Conservation (phyloP, 1,140 invertebrate genomes). For the Amyelois transitella region DNA sequence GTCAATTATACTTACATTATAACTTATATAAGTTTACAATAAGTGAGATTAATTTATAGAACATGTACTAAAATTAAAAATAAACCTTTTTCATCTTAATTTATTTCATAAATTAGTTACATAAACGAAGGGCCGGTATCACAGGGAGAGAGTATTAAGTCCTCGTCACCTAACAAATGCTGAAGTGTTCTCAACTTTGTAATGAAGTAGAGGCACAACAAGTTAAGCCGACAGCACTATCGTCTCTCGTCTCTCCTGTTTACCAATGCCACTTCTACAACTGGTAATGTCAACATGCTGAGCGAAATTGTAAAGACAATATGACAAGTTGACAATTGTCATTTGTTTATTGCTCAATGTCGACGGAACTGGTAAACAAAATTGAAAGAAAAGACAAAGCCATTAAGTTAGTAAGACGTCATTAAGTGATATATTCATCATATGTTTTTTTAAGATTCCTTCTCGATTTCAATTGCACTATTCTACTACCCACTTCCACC, state of each 20-base stretch:
- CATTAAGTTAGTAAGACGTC: not conserved
- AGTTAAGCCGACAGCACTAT: not conserved
- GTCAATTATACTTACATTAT: no score
- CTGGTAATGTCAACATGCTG: not conserved
- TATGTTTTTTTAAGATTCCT: no score
- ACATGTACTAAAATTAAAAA: no score
- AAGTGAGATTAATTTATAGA: no score
- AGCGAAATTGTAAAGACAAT: not conserved
- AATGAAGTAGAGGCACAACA: not conserved
- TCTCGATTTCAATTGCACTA: no score
- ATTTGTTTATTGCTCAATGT: not conserved
- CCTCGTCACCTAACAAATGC: no score
- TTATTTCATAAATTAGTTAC: no score
- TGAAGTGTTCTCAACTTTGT: not conserved
- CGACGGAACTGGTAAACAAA: not conserved
- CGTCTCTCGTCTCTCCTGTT: not conserved
- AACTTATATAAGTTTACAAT: no score
- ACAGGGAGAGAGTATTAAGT: no score
- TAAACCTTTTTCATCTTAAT: no score
- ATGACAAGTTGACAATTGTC: not conserved
- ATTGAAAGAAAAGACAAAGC: not conserved
- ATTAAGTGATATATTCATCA: not conserved
- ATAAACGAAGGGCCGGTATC: no score
- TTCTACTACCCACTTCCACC: not conserved
- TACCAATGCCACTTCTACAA: not conserved